These are phyloP conservation scores for Myoxocephalus aenaeus DNA, from an alignment of 2,797 vertebrate species.

Conservation along the genomic window DNA sequence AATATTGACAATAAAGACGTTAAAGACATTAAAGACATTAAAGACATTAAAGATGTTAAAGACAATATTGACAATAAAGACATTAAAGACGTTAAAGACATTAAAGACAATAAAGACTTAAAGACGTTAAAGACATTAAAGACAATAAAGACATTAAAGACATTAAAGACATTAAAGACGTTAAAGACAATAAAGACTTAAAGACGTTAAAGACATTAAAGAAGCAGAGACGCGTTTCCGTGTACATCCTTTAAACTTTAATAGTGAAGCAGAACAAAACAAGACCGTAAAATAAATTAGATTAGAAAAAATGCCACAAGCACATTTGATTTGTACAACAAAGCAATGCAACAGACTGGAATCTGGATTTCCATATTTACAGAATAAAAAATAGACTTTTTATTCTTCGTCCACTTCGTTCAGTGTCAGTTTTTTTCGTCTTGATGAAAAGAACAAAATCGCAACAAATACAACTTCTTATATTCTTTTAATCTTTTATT, in stretches of 20 bases:
- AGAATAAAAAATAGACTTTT: conserved; percentile 85
- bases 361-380: conserved; percentile 82
- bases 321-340: conserved; percentile 90
- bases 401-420: conserved; percentile 84
- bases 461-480: conserved; percentile 71
- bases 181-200: too few relatives aligned
- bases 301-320: conserved; percentile 89
- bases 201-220: too few relatives aligned
- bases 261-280: conserved; percentile 84
- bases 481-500: conserved; percentile 37
- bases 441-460: conserved; percentile 66
- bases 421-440: conserved; percentile 79
- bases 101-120: too few relatives aligned
- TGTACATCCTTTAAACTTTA: conserved; percentile 86
- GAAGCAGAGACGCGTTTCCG: conserved; percentile 38
- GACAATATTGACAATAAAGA: too few relatives aligned
- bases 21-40: too few relatives aligned
- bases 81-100: too few relatives aligned
- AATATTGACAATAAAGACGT: too few relatives aligned
- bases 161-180: too few relatives aligned
- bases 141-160: too few relatives aligned
- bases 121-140: too few relatives aligned
- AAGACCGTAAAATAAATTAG: conserved; percentile 94
- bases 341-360: conserved; percentile 83
- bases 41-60: too few relatives aligned